Base-by-base conservation (phyloP, 1,140 invertebrate species). In the Drosophila leontia region DNA sequence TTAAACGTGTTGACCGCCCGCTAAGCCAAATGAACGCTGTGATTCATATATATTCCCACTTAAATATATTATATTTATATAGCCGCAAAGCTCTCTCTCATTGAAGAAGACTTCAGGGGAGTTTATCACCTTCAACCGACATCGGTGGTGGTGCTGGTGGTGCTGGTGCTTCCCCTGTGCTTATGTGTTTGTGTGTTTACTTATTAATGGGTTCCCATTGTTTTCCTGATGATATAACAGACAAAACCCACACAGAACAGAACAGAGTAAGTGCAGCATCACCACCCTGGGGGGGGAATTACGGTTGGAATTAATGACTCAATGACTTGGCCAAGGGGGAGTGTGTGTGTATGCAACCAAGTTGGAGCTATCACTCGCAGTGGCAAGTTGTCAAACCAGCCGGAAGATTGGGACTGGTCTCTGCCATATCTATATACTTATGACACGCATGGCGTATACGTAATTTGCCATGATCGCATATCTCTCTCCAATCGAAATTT, bases 1-100 rank as follows among this genome's bases (percentile, higher is more conserved):
- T 8, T 56, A 56, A 56, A 56, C 53, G 53, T 56, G 53, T 56
- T 56, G 51, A 55, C 53, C 53, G 53, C 53, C 53, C 35, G 53
- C 53, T 56, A 56, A 56, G 53, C 53, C 53, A 56, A 56, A 13
- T 39, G 19, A 35, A 56, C 19, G 53, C 35, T 35, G 53, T 56
- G 53, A 56, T 26, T 56, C 53, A 56, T 35, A 23, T 37, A 37
- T 37, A 55, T 23, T 55, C 51, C 51, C 34, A 55, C 51, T 15
- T 17, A 37, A 23, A 55, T 37, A 53, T 51, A 51, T 51, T 51
- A 51, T 51, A 51, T 51, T 51, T 35, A 51, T 51, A 51, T 51
- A 34, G 50, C 50, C 11, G 9, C 50, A 51, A 50, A 51, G 50
- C 50, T 51, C 50, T 34, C n/a, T n/a, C 50, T 34, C 26, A 51